Evolutionary conservation across 2,888 invertebrate genomes (phyloP), one percentile per base, ranked within the genome.

Genomic region (Trimorus sp.): DNA sequence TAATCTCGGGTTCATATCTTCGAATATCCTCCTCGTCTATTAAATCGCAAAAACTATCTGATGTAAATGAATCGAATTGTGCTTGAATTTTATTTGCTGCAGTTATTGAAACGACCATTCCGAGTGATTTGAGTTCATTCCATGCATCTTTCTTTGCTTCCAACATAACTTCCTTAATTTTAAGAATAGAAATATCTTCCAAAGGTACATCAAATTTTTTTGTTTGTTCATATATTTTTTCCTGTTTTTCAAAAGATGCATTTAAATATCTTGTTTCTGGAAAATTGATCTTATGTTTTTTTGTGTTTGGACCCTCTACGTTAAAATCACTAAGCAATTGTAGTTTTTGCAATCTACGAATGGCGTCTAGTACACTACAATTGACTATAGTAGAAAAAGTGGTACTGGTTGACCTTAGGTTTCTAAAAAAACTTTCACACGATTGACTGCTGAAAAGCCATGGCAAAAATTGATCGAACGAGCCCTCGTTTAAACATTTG

Each of bases 361-460:
- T 59, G 3, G 59, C 59, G 3, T 59, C 42, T 9, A 45, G 26
- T 16, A 62, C 26, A n/a, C 48, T 45, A 3, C 38, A 11, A 11
- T 62, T 62, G 7, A 62, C 60, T 26, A 62, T 15, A 8, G 60
- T 62, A 5, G 26, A 42, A 26, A 62, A 62, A 11, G 26, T 62
- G 8, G 48, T 26, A 53, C 54, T 71, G 7, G 36, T 37, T 4
- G 42, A 62, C 7, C 71, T 12, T 16, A 71, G 40, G 14, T 62
- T 71, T 40, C 62, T 5, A 36, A 73, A 79, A 60, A 79, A 79
- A 37, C 71, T 38, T n/a, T 82, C 76, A 42, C 75, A 82, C 8
- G 65, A 26, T 37, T 82, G 79, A 59, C 71, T 75, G 26, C 65
- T 56, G 45, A 71, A 71, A 2, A 60, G 63, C 76, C 71, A 76